phyloP scores from a whole-genome alignment of 2,888 invertebrate species.

The Noctua janthe region DNA sequence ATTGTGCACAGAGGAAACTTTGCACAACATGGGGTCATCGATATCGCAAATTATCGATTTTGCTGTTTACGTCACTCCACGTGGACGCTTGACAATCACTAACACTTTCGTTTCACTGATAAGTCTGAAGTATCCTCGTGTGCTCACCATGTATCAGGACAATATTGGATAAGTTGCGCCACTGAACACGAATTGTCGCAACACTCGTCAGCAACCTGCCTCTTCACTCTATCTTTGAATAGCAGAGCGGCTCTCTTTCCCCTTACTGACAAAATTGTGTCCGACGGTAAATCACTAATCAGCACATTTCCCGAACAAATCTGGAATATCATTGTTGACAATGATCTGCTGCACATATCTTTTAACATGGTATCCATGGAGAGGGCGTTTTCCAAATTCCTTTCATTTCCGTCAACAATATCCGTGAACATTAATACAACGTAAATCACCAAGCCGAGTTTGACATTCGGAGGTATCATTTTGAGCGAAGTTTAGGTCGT shows the following conservation, averaged over 20 bases:
- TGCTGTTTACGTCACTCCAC: conserved; percentile 44
- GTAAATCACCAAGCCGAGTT: conserved; percentile 73
- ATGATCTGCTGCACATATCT: conserved; percentile 77
- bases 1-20: conserved; percentile 50
- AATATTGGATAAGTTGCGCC: conserved; percentile 82
- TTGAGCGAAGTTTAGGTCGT: conserved; percentile 70
- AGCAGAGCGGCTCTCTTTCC: conserved; percentile 78
- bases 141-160: conserved; percentile 83
- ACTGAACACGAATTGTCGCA: conserved; percentile 81
- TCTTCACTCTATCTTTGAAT: conserved; percentile 74
- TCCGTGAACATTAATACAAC: conserved; percentile 73
- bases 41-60: conserved; percentile 52
- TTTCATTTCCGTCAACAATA: conserved; percentile 71
- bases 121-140: conserved; percentile 37
- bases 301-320: conserved; percentile 77
- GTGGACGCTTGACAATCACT: conserved; percentile 45
- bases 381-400: conserved; percentile 55
- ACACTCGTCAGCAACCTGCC: conserved; percentile 81
- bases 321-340: conserved; percentile 76
- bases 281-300: conserved; percentile 73
- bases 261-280: conserved; percentile 72
- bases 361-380: conserved; percentile 74
- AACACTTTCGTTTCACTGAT: conserved; percentile 56
- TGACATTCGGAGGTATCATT: conserved; percentile 75
- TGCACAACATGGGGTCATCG: conserved; percentile 40